Conservation (phyloP, 2,797 vertebrate species). For the Diceros bicornis region DNA sequence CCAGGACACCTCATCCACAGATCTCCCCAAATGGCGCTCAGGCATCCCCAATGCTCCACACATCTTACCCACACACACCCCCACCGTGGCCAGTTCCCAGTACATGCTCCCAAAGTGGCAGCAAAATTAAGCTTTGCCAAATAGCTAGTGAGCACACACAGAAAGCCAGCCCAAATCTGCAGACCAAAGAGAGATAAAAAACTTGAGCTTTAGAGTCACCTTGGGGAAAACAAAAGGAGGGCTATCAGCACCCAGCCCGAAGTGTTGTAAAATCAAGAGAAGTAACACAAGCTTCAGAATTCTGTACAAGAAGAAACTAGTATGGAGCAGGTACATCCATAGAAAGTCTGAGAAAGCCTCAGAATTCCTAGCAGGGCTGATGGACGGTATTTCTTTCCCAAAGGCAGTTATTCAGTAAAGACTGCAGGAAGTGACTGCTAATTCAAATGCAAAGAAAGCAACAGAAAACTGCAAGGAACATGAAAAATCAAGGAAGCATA, state of each 20-base stretch:
- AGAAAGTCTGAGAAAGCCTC: background rate
- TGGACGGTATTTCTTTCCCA: background rate
- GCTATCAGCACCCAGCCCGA: background rate
- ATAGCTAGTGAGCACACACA: background rate
- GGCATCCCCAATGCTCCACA: background rate
- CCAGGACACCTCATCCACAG: background rate
- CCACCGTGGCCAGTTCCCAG: background rate
- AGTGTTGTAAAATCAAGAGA: background rate
- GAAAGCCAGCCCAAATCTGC: background rate
- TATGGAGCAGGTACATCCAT: background rate
- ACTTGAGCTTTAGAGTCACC: background rate
- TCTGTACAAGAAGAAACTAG: background rate
- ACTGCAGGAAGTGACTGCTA: background rate
- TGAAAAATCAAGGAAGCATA: background rate
- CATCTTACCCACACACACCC: background rate
- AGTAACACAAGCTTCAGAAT: background rate
- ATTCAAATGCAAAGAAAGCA: background rate
- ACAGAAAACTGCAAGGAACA: background rate
- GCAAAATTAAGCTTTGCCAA: background rate
- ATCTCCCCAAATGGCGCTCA: background rate
- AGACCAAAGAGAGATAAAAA: background rate
- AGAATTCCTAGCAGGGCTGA: background rate
- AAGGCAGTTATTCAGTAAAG: background rate
- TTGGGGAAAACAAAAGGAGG: background rate
- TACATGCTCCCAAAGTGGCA: background rate